These are phyloP conservation scores for Chelon auratus DNA, from an alignment of 2,797 vertebrate genomes.

Conservation along the genomic window DNA sequence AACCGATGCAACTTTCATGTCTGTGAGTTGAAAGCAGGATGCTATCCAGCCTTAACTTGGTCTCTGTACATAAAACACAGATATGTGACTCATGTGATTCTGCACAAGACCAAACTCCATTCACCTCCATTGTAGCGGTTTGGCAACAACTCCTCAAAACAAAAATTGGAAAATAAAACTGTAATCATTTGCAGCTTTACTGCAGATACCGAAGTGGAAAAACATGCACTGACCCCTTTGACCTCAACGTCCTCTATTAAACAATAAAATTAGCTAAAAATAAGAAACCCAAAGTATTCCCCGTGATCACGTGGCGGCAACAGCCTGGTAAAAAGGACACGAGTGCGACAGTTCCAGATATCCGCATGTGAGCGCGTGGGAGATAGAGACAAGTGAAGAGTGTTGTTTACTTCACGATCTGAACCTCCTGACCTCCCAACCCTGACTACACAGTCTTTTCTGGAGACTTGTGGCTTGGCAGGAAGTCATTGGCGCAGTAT, in stretches of 20 bases:
- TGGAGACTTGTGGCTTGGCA: slow-evolving; percentile 48
- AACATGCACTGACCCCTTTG: neutral
- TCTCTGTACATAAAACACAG: neutral
- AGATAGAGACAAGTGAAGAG: slow-evolving; percentile 18
- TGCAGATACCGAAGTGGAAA: too few relatives aligned
- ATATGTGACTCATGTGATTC: neutral
- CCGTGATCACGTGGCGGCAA: neutral
- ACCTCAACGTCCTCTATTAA: neutral
- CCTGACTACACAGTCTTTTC: slow-evolving; percentile 22
- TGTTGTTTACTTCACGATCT: slow-evolving; percentile 21
- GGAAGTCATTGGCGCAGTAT: slow-evolving; percentile 69
- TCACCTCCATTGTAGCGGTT: neutral
- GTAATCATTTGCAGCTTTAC: too few relatives aligned
- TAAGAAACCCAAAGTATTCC: neutral
- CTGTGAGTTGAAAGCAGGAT: too few relatives aligned
- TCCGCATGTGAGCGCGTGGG: neutral
- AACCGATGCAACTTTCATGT: too few relatives aligned
- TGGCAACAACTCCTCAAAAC: neutral
- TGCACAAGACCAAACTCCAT: neutral
- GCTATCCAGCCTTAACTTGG: neutral
- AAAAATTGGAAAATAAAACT: too few relatives aligned
- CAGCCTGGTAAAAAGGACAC: neutral
- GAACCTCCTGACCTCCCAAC: slow-evolving; percentile 50
- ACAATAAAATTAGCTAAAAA: slow-evolving; percentile 3
- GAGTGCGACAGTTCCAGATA: neutral